Evolutionary conservation across 2,888 invertebrate genomes (phyloP).

Genomic region (Ecdyonurus torrentis): DNA sequence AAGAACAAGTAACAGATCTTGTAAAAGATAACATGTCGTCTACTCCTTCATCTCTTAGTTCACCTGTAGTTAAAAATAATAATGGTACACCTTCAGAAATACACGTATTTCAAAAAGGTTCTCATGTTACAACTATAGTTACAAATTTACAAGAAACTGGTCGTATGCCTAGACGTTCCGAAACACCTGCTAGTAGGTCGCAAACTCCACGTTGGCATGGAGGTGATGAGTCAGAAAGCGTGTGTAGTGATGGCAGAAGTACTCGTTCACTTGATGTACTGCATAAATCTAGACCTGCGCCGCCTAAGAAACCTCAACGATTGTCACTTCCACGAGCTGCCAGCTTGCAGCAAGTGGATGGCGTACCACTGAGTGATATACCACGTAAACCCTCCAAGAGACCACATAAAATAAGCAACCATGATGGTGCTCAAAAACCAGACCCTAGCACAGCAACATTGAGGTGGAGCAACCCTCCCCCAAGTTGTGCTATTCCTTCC

Average conservation of each 20-base stretch:
- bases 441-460: neutral
- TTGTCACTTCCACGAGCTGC: conserved; percentile 68
- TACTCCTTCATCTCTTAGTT: neutral
- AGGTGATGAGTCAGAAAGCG: neutral
- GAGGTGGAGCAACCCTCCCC: neutral
- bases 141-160: neutral
- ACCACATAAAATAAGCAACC: conserved; percentile 31
- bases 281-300: conserved; percentile 41
- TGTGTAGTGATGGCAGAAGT: neutral
- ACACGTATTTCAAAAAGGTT: conserved; percentile 57
- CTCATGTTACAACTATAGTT: conserved; percentile 48
- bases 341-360: conserved; percentile 57
- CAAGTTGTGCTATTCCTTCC: neutral
- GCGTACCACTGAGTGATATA: conserved; percentile 31
- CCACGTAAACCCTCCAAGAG: conserved; percentile 40
- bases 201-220: neutral
- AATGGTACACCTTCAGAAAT: conserved; percentile 5
- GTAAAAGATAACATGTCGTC: too few species aligned
- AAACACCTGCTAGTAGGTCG: neutral
- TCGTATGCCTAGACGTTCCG: neutral
- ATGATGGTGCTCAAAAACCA: neutral
- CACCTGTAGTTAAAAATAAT: neutral
- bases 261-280: conserved; percentile 4
- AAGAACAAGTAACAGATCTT: conserved; percentile 59
- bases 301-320: conserved; percentile 70